A percentile compares a stretch with the other conserved stretches of the same genome.
Evolutionary conservation across 2,888 invertebrate species (phyloP).

Genomic region (Spilosoma lubricipeda): DNA sequence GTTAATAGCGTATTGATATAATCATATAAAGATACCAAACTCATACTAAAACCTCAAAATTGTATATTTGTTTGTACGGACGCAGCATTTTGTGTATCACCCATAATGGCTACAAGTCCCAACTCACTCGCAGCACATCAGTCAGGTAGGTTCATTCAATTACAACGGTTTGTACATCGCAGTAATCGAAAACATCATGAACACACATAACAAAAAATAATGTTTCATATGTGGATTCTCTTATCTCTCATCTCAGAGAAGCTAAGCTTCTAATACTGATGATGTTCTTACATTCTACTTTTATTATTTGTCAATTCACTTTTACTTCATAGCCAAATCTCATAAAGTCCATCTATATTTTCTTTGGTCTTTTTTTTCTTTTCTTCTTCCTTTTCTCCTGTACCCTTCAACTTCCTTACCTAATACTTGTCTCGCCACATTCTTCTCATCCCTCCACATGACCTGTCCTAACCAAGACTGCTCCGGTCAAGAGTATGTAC

Average conservation of each 20-base stretch:
- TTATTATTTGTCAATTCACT: too few relatives aligned
- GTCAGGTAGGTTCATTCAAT: slow-evolving; percentile 84
- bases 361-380: too few relatives aligned
- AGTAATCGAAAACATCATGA: not conserved
- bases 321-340: too few relatives aligned
- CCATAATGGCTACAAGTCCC: slow-evolving; percentile 89
- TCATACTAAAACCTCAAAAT: not conserved
- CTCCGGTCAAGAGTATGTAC: too few relatives aligned
- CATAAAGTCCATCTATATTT: too few relatives aligned
- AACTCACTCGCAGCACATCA: slow-evolving; percentile 89
- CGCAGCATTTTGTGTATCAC: slow-evolving; percentile 91
- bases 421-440: too few relatives aligned
- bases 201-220: not conserved
- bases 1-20: not conserved
- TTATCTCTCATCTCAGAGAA: not conserved
- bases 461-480: not conserved
- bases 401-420: too few relatives aligned
- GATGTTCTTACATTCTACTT: too few relatives aligned
- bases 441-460: too few relatives aligned
- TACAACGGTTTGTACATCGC: not conserved
- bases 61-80: slow-evolving; percentile 66
- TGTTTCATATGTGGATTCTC: not conserved
- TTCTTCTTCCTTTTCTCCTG: too few relatives aligned
- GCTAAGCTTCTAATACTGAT: too few relatives aligned
- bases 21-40: not conserved